These are phyloP conservation scores for Thaleichthys pacificus DNA, from an alignment of 2,797 vertebrate species.

Conservation along the genomic window DNA sequence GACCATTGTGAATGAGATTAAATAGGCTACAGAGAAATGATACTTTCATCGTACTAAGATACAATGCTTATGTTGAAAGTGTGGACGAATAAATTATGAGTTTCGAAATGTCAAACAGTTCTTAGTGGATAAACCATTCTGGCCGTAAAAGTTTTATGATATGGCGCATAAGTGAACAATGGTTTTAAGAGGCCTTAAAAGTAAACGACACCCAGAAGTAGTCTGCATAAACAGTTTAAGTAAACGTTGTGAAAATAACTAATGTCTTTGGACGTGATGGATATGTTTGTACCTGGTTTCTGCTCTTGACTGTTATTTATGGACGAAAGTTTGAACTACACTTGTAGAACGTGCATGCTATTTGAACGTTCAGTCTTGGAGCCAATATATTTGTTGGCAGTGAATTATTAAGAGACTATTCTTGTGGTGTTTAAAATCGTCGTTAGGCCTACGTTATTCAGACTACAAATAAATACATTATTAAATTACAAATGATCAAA, in stretches of 20 bases:
- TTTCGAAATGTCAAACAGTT: constrained; percentile 1
- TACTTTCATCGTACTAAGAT: background rate
- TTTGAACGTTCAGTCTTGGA: no score
- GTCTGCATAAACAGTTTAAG: background rate
- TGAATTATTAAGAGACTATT: no score
- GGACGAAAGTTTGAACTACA: background rate
- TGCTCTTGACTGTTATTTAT: background rate
- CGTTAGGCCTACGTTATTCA: no score
- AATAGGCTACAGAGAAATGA: background rate
- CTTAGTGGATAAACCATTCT: background rate
- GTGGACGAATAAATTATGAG: background rate
- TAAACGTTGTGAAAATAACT: background rate
- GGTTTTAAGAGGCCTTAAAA: background rate
- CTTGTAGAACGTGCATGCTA: background rate
- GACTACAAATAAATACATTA: no score
- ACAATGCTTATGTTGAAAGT: background rate
- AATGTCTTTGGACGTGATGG: background rate
- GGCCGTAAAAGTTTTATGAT: background rate
- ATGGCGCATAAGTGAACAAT: background rate
- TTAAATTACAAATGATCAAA: no score
- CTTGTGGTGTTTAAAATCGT: no score
- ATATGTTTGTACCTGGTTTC: background rate
- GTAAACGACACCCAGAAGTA: background rate
- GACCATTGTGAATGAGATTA: background rate
- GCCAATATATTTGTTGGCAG: no score